Base-by-base conservation (phyloP, 2,113 vertebrate species). In the Micromys minutus region DNA sequence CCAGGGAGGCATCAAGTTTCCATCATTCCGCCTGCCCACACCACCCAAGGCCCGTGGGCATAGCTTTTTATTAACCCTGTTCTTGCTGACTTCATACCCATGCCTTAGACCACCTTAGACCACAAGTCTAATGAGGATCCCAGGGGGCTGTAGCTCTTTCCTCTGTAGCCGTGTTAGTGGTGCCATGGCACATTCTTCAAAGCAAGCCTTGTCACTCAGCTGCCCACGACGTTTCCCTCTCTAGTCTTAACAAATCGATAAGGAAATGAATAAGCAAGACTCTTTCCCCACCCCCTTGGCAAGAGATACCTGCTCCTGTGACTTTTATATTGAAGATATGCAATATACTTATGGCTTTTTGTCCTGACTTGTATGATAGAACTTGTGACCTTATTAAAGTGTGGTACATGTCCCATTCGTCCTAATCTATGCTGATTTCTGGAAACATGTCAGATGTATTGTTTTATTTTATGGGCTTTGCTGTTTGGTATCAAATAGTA, bases 391-490 rank as follows among this genome's bases (percentile, higher is more conserved):
- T 71, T 89, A 69, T 63, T 72, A 88, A 84, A 77, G 4, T 88
- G 77, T 42, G 8, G 5, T 94, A 88, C 90, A 39, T 50, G 19
- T 5, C 0, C 6, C 16, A 45, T 72, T 36, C 90, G 21, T 83
- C 79, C 59, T 24, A 63, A 92, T 17, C 77, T 69, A 74, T 71
- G 36, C 16, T 92, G 24, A 67, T 81, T 26, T 29, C 72, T 94
- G 67, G 16, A 91, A 88, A 71, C 26, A 72, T 47, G 50, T 97
- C 47, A 85, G 69, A 93, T 85, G 13, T 17, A 76, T 67, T 93
- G 63, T 88, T 93, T 87, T 85, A 61, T 81, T 93, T 93, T 85
- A 81, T 39, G 76, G 76, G 21, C 39, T 95, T 76, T 95, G 89
- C 8, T 88, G 50, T 63, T 89, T 95, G 59, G n/a, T 80, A 57